Conservation (phyloP, 2,888 invertebrate species). For the Tridacna crocea region DNA sequence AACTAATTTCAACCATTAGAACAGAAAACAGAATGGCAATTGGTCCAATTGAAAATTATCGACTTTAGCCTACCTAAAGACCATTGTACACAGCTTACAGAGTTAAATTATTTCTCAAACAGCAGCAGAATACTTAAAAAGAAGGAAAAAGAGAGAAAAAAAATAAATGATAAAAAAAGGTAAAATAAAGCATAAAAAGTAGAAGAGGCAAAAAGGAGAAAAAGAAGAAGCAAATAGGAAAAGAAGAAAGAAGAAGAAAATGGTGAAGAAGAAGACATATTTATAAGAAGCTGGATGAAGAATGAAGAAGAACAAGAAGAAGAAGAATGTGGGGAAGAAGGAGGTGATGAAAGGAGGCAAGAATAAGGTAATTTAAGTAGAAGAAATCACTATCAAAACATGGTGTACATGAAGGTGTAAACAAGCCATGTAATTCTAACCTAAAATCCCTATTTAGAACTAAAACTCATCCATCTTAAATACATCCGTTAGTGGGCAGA, state of each 20-base stretch:
- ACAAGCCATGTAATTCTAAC: too few relatives aligned
- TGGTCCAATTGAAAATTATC: too few relatives aligned
- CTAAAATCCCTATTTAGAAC: too few relatives aligned
- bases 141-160: constrained; percentile 11
- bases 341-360: not conserved
- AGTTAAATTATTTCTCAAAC: too few relatives aligned
- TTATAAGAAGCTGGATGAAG: not conserved
- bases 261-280: not conserved
- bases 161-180: not conserved
- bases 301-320: too few relatives aligned
- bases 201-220: not conserved
- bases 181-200: not conserved
- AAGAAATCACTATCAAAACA: not conserved
- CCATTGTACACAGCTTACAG: too few relatives aligned
- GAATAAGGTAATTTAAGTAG: not conserved
- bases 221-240: not conserved
- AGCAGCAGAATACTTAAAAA: not conserved
- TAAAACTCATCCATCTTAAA: too few relatives aligned
- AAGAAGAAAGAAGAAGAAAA: not conserved
- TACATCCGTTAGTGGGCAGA: too few relatives aligned
- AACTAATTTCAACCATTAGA: too few relatives aligned
- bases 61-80: too few relatives aligned
- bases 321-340: not conserved
- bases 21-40: too few relatives aligned
- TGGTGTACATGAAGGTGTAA: too few relatives aligned